Percentiles rank a stretch among this genome's conserved stretches.
Evolutionary conservation across 1,140 invertebrate species (phyloP).

Genomic region (Drosophila ambigua): DNA sequence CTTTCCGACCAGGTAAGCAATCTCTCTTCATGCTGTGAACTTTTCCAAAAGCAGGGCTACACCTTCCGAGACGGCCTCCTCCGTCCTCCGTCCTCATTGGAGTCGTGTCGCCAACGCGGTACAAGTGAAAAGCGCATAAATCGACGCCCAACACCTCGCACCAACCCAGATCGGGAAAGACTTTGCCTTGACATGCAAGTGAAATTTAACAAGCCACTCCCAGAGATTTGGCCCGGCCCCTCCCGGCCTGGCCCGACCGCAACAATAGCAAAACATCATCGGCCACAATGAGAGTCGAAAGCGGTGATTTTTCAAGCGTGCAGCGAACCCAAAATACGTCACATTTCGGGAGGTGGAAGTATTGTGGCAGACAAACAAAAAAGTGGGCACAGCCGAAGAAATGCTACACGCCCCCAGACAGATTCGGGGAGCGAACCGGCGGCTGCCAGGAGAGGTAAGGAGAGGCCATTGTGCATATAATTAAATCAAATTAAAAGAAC

Average conservation of each 20-base stretch:
- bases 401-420: slow-evolving; percentile 52
- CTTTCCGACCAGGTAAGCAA: neutral
- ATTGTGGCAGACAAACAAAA: slow-evolving; percentile 61
- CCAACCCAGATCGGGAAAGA: slow-evolving; percentile 22
- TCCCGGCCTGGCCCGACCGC: slow-evolving; percentile 2
- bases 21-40: slow-evolving; percentile 26
- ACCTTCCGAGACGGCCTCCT: slow-evolving; percentile 6
- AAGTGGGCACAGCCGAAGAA: slow-evolving; percentile 68
- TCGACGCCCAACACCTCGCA: slow-evolving; percentile 71
- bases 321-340: slow-evolving; percentile 72
- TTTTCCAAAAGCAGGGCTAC: slow-evolving; percentile 32
- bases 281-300: slow-evolving; percentile 63
- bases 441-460: neutral
- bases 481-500: slow-evolving; percentile 78
- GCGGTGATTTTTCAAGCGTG: slow-evolving; percentile 69
- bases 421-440: slow-evolving; percentile 8
- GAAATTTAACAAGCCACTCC: slow-evolving; percentile 82
- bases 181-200: slow-evolving; percentile 72
- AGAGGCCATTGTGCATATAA: slow-evolving; percentile 63
- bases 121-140: slow-evolving; percentile 79
- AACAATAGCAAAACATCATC: slow-evolving; percentile 61
- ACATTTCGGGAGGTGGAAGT: slow-evolving; percentile 75
- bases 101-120: slow-evolving; percentile 44
- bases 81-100: slow-evolving; percentile 10
- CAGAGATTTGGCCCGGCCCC: slow-evolving; percentile 39